Evolutionary conservation across 2,888 invertebrate species (phyloP), one percentile per base, ranked within the genome.

Genomic region (Plagodis pulveraria): DNA sequence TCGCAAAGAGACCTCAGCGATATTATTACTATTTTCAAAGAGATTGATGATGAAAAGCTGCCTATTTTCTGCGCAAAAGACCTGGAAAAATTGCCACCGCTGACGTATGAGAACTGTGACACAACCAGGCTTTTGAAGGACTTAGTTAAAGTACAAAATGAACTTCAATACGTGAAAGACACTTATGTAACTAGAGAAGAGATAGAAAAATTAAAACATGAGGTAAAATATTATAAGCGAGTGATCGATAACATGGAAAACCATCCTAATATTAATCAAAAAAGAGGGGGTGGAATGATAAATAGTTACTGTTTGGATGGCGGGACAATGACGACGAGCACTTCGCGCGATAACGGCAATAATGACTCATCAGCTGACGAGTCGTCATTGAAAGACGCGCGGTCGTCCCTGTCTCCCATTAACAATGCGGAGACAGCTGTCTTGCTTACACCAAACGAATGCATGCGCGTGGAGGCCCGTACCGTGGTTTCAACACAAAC

Each of bases 1-100:
- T 11, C 47, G 8, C 5, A 6, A 6, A 34, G n/a, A n/a, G 47
- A 47, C n/a, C 22, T 47, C 4, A 7, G 35, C 8, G 47, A 47
- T 22, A 11, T 47, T 6, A 47, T 47, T 5, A 11, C 35, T 9
- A n/a, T 47, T 5, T 35, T 47, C 2, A 47, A 47, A 11, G 35
- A 34, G 11, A 35, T 11, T 8, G 47, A 47, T 11, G 33, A 33
- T 2, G 47, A 47, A 11, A 6, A 47, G n/a, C 7, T 35, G 2
- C 35, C 47, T 6, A 47, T 47, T 11, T 47, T 47, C 33, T 34
- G 34, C 7, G 47, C 47, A n/a, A 34, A 11, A 10, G 47, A 47
- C 5, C 22, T 47, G n/a, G 35, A 47, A 6, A 47, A 47, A 11
- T 11, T 47, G 6, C 47, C 47, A 7, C 47, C 47, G 5, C 9